Evolutionary conservation across 1,140 invertebrate species (phyloP), one percentile per base, ranked within the genome.

Genomic region (Pseudomyrmex flavicornis): DNA sequence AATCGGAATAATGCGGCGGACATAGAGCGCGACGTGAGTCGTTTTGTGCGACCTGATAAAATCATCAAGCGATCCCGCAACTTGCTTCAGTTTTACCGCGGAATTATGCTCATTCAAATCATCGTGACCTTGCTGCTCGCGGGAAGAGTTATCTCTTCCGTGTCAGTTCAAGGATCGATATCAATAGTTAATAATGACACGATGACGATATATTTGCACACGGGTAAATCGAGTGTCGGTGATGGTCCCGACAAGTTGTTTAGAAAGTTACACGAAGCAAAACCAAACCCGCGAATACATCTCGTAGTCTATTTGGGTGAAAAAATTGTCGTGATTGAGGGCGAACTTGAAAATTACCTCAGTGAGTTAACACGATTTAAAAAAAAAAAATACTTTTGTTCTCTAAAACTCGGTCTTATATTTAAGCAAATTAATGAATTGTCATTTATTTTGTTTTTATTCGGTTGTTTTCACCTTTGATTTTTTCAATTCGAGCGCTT

Each of bases 51-150:
- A 59, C 2, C 15, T 44, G 10, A 80, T 80, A 80, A 80, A 80
- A 72, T 70, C 66, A 80, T 80, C 54, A 48, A 2, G 66, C 66
- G 2, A 61, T 48, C 12, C 10, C 2, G 8, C 20, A 10, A 59
- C 22, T 72, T 20, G 22, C n/a, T 80, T 80, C 66, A 80, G 76
- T 72, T 20, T 72, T n/a, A 13, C 35, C 12, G 22, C 50, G n/a
- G 4, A 52, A 72, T 48, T 7, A 72, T 80, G 76, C 15, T 80
- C 2, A 70, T 79, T 68, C 59, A 2, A 22, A 68, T 68, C 44
- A 80, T 80, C 12, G 44, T 8, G 50, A 61, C 72, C 9, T 13
- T 72, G 46, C 7, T 70, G n/a, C n/a, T 72, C 0, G 56, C n/a
- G 20, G 12, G 44, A 61, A 44, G 20, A 80, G 22, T n/a, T 26